Conservation (phyloP, 1,140 invertebrate genomes). For the Panagrolaimus sp. region DNA sequence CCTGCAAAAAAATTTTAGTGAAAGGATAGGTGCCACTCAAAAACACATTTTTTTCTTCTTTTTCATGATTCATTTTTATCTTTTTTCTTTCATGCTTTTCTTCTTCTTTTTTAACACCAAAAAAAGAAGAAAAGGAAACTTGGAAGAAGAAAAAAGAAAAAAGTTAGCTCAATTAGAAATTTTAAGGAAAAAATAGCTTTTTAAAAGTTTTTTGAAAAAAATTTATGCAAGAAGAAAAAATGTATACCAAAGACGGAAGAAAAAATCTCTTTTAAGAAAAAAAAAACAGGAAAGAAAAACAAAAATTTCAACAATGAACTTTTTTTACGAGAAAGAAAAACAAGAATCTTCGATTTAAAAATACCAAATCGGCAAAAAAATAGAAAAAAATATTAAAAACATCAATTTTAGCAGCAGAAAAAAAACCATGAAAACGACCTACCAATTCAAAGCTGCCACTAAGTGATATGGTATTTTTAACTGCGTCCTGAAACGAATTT, state of each 20-base stretch:
- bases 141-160: too few species aligned
- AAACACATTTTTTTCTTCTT: too few species aligned
- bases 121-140: too few species aligned
- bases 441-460: constrained; percentile 59
- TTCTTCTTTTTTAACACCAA: too few species aligned
- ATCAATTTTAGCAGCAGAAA: background rate
- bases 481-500: constrained; percentile 52
- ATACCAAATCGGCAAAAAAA: background rate
- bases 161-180: constrained; percentile 13
- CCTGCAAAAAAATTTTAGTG: too few species aligned
- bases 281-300: too few species aligned
- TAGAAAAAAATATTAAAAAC: constrained; percentile 1
- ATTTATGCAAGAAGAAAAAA: background rate
- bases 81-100: too few species aligned
- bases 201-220: constrained; percentile 5
- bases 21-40: too few species aligned
- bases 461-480: constrained; percentile 58
- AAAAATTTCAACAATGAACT: background rate
- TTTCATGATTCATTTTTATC: too few species aligned
- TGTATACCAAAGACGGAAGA: too few species aligned
- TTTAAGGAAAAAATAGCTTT: background rate
- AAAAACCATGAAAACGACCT: constrained; percentile 20
- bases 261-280: too few species aligned
- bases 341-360: background rate
- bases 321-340: constrained; percentile 13